A percentile compares a stretch with the other conserved stretches of the same genome.
These are phyloP conservation scores for Stenodema calcarata DNA, from an alignment of 2,888 invertebrate species.

Conservation along the genomic window DNA sequence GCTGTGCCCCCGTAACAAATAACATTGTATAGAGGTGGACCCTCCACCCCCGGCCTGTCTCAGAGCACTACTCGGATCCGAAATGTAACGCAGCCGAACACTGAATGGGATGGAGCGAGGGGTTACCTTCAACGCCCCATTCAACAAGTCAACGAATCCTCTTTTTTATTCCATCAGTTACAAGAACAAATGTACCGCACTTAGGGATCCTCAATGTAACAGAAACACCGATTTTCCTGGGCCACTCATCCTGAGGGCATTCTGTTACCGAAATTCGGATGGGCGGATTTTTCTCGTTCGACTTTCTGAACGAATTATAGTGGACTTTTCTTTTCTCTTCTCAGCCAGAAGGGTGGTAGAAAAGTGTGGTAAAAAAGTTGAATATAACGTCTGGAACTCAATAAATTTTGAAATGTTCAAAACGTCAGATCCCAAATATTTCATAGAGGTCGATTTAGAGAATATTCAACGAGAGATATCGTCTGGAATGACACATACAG, in stretches of 20 bases:
- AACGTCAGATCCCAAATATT: no score
- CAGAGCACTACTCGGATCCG: background rate
- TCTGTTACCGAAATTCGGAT: background rate
- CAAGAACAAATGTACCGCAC: slow-evolving; percentile 28
- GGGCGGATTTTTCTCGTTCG: no score
- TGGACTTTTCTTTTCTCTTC: no score
- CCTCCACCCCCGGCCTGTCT: background rate
- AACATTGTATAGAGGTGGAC: slow-evolving; percentile 37
- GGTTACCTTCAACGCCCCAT: slow-evolving; percentile 2
- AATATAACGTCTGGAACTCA: no score
- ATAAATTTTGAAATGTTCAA: no score
- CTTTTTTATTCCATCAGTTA: slow-evolving; percentile 36
- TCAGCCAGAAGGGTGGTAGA: no score
- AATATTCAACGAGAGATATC: no score
- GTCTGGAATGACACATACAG: no score
- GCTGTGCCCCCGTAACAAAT: slow-evolving; percentile 36
- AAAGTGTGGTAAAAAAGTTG: no score
- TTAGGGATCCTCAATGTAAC: slow-evolving; percentile 6
- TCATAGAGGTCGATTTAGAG: no score
- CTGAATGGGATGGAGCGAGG: background rate
- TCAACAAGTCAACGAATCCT: slow-evolving; percentile 37
- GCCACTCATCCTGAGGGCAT: background rate
- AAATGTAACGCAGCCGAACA: slow-evolving; percentile 9
- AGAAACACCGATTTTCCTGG: background rate
- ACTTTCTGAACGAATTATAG: no score